Percentiles rank a stretch among this genome's conserved stretches.
Conservation (phyloP, 1,140 invertebrate species). For the Cyphomyrmex costatus region DNA sequence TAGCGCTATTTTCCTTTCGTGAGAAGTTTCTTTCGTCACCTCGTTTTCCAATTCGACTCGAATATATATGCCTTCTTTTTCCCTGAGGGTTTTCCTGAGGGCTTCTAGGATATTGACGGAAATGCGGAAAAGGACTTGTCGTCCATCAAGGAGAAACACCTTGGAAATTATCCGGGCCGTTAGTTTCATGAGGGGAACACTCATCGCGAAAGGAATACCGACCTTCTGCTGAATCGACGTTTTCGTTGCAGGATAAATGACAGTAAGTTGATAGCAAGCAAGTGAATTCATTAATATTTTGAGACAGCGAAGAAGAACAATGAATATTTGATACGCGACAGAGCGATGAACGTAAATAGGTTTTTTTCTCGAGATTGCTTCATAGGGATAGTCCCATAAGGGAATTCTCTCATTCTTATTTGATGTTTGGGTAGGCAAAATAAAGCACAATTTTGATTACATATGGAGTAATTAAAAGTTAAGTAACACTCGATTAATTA, state of each 20-base stretch:
- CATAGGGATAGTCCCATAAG: not conserved
- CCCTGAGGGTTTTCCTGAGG: conserved; percentile 1
- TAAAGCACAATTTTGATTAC: not conserved
- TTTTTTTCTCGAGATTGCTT: not conserved
- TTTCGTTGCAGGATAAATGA: conserved; percentile 43
- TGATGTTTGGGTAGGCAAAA: not conserved
- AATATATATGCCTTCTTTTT: conserved; percentile 27
- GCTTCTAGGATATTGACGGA: conserved; percentile 39
- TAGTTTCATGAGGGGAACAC: conserved; percentile 13
- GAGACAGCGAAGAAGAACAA: conserved; percentile 13
- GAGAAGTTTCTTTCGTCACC: conserved; percentile 31
- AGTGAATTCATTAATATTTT: conserved; percentile 63
- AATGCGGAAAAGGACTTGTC: conserved; percentile 41
- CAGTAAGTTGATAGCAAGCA: conserved; percentile 37
- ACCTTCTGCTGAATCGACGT: conserved; percentile 39
- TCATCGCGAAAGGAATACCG: not conserved
- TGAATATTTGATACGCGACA: conserved; percentile 63
- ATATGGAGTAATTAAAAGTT: not conserved
- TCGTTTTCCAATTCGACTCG: conserved; percentile 39
- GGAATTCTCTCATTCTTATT: not conserved
- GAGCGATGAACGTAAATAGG: conserved; percentile 2
- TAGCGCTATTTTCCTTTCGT: conserved; percentile 5
- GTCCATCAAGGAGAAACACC: conserved; percentile 58
- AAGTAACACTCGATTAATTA: not conserved
- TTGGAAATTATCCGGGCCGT: conserved; percentile 60